Base-by-base conservation (phyloP, 2,797 vertebrate genomes). In the Chaunax sp. region DNA sequence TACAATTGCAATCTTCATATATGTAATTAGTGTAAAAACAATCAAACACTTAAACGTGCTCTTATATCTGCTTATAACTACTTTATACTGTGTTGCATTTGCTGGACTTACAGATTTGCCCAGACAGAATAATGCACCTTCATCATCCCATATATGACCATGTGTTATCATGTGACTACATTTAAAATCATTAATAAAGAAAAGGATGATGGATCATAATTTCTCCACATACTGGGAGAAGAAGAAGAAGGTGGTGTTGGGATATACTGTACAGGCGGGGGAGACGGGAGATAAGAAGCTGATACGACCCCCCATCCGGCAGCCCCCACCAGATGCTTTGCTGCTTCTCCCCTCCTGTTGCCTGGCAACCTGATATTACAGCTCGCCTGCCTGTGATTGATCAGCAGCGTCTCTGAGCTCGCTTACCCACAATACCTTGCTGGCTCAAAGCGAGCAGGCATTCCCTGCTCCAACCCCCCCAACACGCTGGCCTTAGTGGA, bases 351-450 rank as follows among this genome's bases (percentile, higher is more conserved):
- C 67, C 66, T 77, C 80, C 78, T 92, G 94, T 94, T 94, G 89
- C 94, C 74, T 85, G 77, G 93, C 88, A 94, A 94, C 94, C 69
- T 62, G 79, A 87, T 89, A 90, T 90, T 90, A 92, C 80, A 78
- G 82, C 80, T 70, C 82, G 66, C 65, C 72, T 72, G 79, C 75
- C 79, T 77, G 75, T 87, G 89, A 91, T 90, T 90, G 90, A 92
- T 93, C 90, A 87, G 81, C 82, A 72, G 68, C 60, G 1, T 77
- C 77, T 77, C 81, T 47, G 62, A 78, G 80, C 75, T 52, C 40
- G 50, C 80, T 74, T 90, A 85, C 89, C 89, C 89, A 92, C 44
- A 87, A 87, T 90, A 56, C 87, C 71, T 76, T 84, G 76, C 72
- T 35, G 64, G 53, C 19, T 40, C 6, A 64, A 64, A 69, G 49